These are phyloP conservation scores for Antennarius maculatus DNA, from an alignment of 2,797 vertebrate genomes.

Conservation along the genomic window DNA sequence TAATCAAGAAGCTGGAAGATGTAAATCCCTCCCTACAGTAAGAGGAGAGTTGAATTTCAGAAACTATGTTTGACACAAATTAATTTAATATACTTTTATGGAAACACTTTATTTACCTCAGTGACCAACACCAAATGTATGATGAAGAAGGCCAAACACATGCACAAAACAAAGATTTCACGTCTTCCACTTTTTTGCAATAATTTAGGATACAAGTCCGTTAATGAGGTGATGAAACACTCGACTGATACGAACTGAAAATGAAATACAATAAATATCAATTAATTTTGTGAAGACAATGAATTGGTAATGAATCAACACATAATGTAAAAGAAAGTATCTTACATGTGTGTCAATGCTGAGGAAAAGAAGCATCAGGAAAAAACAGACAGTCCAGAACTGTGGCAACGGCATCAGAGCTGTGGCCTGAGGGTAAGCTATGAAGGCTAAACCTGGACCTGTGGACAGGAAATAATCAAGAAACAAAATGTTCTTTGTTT, in stretches of 20 bases:
- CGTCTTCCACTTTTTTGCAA: conserved; percentile 24
- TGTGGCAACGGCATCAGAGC: conserved; percentile 73
- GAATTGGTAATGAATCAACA: not conserved
- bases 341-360: conserved; percentile 86
- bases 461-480: not conserved
- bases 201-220: conserved; percentile 48
- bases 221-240: conserved; percentile 45
- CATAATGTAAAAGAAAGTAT: too few relatives aligned
- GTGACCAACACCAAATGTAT: conserved; percentile 54
- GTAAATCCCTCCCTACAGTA: conserved; percentile 1
- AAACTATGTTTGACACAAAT: too few relatives aligned
- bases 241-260: conserved; percentile 65
- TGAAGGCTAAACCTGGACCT: conserved; percentile 74
- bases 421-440: conserved; percentile 73
- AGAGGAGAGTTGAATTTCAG: not conserved
- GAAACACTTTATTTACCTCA: conserved; percentile 39
- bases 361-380: conserved; percentile 73
- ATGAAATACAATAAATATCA: not conserved
- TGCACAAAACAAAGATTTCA: conserved; percentile 52
- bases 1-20: not conserved
- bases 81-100: too few relatives aligned
- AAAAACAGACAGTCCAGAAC: conserved; percentile 71
- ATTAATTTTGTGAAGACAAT: too few relatives aligned
- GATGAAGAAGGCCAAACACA: conserved; percentile 42
- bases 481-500: too few relatives aligned